These are phyloP conservation scores for Leptocoma aspasia DNA, from an alignment of 2,113 vertebrate species.

Conservation along the genomic window DNA sequence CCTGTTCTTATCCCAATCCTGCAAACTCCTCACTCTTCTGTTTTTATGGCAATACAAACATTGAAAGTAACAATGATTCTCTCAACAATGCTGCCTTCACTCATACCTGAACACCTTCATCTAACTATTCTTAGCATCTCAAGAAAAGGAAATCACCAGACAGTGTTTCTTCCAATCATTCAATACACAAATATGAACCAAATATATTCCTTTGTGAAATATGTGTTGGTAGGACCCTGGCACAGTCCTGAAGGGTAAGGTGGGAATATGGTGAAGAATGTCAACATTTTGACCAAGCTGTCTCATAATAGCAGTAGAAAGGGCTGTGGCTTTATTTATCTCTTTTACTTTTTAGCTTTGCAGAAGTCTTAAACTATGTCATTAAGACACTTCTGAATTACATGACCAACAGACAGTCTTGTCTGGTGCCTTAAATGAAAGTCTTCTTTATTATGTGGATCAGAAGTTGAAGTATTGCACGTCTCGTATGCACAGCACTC, in stretches of 20 bases:
- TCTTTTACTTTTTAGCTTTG: not conserved
- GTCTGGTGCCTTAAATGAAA: not conserved
- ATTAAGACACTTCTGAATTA: not conserved
- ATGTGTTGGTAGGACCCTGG: not conserved
- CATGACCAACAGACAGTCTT: not conserved
- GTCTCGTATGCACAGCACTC: not conserved
- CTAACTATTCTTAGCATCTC: not conserved
- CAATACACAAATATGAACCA: not conserved
- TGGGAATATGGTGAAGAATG: not conserved
- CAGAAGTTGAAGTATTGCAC: not conserved
- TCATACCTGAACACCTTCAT: not conserved
- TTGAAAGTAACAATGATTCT: not conserved
- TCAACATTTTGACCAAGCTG: not conserved
- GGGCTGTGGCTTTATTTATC: not conserved
- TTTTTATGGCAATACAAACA: not conserved
- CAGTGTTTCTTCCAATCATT: not conserved
- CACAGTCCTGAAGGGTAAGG: not conserved
- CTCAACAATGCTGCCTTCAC: fast-evolving
- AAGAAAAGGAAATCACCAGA: not conserved
- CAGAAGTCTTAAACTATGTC: not conserved
- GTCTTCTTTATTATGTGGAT: not conserved
- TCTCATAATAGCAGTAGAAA: not conserved
- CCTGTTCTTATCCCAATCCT: not conserved
- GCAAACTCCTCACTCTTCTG: not conserved
- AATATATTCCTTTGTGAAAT: not conserved